phyloP scores from a whole-genome alignment of 2,113 vertebrate species.

The Callaeas wilsoni region DNA sequence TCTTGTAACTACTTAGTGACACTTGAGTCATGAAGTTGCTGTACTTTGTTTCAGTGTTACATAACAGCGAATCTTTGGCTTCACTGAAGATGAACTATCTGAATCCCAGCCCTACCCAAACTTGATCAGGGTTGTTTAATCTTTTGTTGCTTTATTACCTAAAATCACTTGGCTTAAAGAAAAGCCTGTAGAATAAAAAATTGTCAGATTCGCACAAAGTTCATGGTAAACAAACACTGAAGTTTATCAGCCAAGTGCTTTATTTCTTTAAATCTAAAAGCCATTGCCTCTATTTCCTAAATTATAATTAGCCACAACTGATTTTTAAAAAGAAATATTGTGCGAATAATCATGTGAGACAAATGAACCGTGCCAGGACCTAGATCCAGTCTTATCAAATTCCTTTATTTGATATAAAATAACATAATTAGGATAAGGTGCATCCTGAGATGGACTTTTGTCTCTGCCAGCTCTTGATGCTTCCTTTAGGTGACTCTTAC shows the following conservation, averaged over 20 bases:
- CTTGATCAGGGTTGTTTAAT: not conserved
- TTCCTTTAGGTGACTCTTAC: conserved; percentile 23
- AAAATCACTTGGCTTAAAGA: not conserved
- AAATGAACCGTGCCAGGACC: conserved; percentile 33
- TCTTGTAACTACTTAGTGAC: not conserved
- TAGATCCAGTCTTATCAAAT: conserved; percentile 58
- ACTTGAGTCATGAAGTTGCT: not conserved
- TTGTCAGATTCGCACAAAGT: not conserved
- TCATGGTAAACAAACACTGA: not conserved
- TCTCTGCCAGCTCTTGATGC: conserved; percentile 9
- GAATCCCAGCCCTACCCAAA: not conserved
- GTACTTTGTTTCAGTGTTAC: not conserved
- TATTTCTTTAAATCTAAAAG: not conserved
- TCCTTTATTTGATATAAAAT: conserved; percentile 67
- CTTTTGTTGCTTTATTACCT: not conserved
- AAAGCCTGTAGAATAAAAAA: not conserved
- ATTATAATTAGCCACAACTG: not conserved
- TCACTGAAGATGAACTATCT: not conserved
- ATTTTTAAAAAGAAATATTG: not conserved
- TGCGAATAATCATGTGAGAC: conserved; percentile 31
- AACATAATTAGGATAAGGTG: conserved; percentile 57
- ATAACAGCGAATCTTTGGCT: not conserved
- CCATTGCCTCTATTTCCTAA: not conserved
- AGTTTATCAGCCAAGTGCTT: not conserved
- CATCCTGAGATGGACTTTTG: conserved; percentile 35